Evolutionary conservation across 2,888 invertebrate genomes (phyloP), one percentile per base, ranked within the genome.

Genomic region (Panorpa germanica): DNA sequence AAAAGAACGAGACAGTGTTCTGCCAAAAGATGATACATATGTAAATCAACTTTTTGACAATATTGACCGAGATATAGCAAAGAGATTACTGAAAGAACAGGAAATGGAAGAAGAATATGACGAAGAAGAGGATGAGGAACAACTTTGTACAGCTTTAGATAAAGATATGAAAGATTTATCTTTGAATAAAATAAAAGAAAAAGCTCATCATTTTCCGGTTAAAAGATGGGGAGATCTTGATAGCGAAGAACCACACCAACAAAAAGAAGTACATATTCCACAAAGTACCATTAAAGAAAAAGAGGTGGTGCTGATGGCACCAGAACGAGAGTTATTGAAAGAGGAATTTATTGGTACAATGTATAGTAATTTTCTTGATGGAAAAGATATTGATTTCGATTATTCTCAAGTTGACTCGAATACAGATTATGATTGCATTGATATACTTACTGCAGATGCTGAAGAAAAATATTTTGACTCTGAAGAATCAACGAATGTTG

Each of bases 391-490:
- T 29, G 77, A 82, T 38, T 80, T 85, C 55, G 82, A 91, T 52
- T 91, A 91, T 45, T 59, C 68, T 21, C 57, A 61, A 37, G 74
- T 91, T 4, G 90, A 91, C 50, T 61, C 72, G 40, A 77, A 86
- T 56, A 66, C 74, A 24, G 70, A 71, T 30, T 80, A 78, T 52
- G 90, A 91, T 51, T 65, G 71, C 42, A 48, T 75, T 36, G 72
- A 73, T 34, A 63, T 76, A 30, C 52, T 71, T 34, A 70, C 70
- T 23, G 72, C 71, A 42, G 90, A 91, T 53, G 78, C 73, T 39
- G 85, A 91, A 52, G 90, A 91, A 41, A 74, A 71, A 45, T 91
- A 91, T 50, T 91, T 91, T 57, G 85, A 86, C 50, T 71, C 74
- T 4, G 85, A 85, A 49, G 65, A 69, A 15, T 71, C 75, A 38